Base-by-base conservation (phyloP, 2,113 vertebrate species). In the Climacteris rufus region DNA sequence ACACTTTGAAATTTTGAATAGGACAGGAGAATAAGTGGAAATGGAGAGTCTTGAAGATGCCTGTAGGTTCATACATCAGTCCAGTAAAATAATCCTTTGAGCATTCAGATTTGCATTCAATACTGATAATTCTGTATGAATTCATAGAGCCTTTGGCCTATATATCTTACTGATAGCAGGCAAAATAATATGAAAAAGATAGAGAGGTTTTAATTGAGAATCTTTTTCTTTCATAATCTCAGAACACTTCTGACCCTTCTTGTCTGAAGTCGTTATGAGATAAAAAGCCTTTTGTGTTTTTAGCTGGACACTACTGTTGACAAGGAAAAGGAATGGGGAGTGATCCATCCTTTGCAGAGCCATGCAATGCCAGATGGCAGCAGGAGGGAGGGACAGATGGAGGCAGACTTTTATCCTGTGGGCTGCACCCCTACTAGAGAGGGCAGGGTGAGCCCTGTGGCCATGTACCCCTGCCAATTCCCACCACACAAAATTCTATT, bases 291-390 rank as follows among this genome's bases (percentile, higher is more conserved):
- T 77, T 9, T 52, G n/a, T 15, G 61, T 64, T 50, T 91, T 83
- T 40, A 82, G 15, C 59, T 86, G 83, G 37, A 64, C 23, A 30
- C 24, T 0, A 0, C 25, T 84, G 28, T 49, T 69, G 42, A 78
- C n/a, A 80, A 44, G 23, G 14, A 83, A 44, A 77, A 30, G 30
- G 37, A 42, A 57, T 2, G 19, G 37, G 16, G 24, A 78, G 15
- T 1, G 0, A 61, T 49, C 22, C 4, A 5, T 81, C 37, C n/a
- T 94, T 37, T 0, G 1, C 2, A 1, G 56, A 92, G 19, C 56
- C 28, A 23, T 10, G 10, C 19, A n/a, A 33, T 44, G 54, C 18
- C 16, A 6, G 71, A 59, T 13, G 47, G 49, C 44, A 84, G 59
- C n/a, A 22, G 42, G 42, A 90, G 19, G 40, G 50, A 88, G 18